phyloP scores from a whole-genome alignment of 1,140 invertebrate species.

The Zeugodacus cucurbitae region DNA sequence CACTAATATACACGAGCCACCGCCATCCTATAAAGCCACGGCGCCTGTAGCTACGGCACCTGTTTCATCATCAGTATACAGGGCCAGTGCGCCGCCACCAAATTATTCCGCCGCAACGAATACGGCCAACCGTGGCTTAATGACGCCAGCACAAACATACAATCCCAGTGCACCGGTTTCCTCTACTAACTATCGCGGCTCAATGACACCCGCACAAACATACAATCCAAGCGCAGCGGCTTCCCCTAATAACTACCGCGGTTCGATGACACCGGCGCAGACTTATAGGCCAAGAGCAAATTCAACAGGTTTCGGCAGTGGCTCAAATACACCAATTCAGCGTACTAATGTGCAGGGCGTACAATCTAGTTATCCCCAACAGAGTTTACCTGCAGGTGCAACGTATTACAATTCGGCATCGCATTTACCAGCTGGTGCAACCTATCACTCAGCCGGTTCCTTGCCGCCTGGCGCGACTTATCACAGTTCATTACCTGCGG shows the following conservation, averaged over 20 bases:
- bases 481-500: conserved; percentile 36
- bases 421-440: conserved; percentile 50
- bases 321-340: conserved; percentile 51
- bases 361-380: conserved; percentile 56
- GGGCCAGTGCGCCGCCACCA: conserved; percentile 51
- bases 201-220: conserved; percentile 45
- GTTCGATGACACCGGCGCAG: conserved; percentile 46
- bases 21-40: conserved; percentile 60
- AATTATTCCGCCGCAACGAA: conserved; percentile 48
- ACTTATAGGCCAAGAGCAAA: conserved; percentile 52
- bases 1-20: conserved; percentile 58
- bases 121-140: background rate
- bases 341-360: conserved; percentile 55
- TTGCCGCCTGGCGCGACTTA: conserved; percentile 40
- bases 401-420: conserved; percentile 52
- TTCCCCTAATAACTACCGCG: background rate
- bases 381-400: conserved; percentile 46
- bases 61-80: background rate
- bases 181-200: background rate
- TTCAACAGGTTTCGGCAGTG: conserved; percentile 48
- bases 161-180: conserved; percentile 49
- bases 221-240: conserved; percentile 50
- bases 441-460: conserved; percentile 49
- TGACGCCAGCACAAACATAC: conserved; percentile 44
- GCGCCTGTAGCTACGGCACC: conserved; percentile 37